Conservation (phyloP, 1,140 invertebrate genomes). For the Aricia agestis region DNA sequence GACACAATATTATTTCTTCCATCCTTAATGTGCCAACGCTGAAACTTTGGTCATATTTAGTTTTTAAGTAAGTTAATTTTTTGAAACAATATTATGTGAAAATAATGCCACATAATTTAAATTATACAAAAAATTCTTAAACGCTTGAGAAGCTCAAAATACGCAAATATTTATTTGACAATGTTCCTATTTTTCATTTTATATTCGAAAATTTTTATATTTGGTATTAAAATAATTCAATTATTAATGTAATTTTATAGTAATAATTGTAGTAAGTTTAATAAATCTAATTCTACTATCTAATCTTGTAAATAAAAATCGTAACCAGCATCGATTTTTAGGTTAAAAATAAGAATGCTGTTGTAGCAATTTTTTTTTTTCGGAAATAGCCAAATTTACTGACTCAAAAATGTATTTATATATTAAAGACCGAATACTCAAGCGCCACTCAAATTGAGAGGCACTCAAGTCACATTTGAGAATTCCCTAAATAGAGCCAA, state of each 20-base stretch:
- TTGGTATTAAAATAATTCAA: neutral
- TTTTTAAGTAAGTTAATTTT: neutral
- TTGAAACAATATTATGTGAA: neutral
- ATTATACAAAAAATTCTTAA: too few relatives aligned
- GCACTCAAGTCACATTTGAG: neutral
- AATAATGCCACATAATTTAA: too few relatives aligned
- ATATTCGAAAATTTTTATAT: neutral
- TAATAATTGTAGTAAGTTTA: neutral
- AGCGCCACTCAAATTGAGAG: neutral
- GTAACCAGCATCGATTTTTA: neutral
- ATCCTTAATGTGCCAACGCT: neutral
- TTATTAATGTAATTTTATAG: slow-evolving; percentile 1
- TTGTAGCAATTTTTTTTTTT: neutral
- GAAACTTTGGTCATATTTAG: neutral
- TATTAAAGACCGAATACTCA: neutral
- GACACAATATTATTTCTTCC: neutral
- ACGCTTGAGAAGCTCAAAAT: neutral
- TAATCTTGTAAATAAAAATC: neutral
- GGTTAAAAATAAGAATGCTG: neutral
- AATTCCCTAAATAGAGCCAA: neutral
- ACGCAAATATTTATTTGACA: neutral
- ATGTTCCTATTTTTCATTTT: slow-evolving; percentile 11
- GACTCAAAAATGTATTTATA: neutral
- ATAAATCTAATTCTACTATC: neutral
- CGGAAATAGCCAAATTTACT: neutral